Evolutionary conservation across 2,113 vertebrate species (phyloP).

Genomic region (Alces alces): DNA sequence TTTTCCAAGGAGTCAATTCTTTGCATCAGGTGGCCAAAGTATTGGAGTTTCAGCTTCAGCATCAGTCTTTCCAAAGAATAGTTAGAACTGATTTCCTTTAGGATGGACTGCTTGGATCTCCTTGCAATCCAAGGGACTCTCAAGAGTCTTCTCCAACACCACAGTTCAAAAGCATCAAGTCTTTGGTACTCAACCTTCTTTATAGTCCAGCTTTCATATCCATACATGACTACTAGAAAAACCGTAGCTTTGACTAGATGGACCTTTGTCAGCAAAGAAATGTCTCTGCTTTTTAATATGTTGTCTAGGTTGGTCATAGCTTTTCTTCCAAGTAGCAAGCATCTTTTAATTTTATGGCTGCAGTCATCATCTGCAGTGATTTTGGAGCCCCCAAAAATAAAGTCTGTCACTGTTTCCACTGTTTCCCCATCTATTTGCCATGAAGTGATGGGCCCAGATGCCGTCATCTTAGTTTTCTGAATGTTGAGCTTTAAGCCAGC

Average conservation of each 20-base stretch:
- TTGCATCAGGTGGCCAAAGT: background rate
- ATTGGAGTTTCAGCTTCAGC: background rate
- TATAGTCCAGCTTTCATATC: background rate
- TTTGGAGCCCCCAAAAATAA: background rate
- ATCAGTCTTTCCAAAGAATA: background rate
- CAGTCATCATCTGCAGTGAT: background rate
- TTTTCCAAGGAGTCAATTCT: background rate
- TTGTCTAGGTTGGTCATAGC: background rate
- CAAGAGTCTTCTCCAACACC: background rate
- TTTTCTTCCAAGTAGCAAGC: background rate
- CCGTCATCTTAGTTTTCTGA: accelerated
- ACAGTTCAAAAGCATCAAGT: background rate
- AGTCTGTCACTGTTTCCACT: background rate
- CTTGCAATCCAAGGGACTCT: background rate
- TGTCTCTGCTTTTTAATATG: background rate
- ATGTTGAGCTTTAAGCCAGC: background rate
- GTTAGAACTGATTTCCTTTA: background rate
- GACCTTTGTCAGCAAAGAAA: background rate
- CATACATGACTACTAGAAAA: background rate
- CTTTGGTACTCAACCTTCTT: background rate
- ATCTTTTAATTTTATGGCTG: background rate
- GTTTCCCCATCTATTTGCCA: background rate
- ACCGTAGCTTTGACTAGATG: background rate
- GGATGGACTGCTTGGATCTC: background rate
- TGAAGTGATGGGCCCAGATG: background rate